Conservation (phyloP, 2,888 invertebrate species). For the Oxystoma pomonae region DNA sequence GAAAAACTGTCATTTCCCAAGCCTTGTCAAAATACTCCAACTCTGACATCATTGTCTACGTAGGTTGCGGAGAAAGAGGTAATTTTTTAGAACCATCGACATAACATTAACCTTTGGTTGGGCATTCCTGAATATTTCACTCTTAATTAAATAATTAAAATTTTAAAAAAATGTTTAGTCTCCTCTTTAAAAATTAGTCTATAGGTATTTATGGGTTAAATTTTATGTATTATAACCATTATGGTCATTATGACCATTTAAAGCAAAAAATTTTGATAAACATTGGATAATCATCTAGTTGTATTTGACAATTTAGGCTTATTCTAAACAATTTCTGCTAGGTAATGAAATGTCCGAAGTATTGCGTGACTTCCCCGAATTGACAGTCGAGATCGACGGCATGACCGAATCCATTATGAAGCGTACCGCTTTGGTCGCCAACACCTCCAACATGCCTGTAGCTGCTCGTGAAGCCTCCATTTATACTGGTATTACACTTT, state of each 20-base stretch:
- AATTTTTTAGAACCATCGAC: no score
- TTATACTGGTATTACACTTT: constrained; percentile 98
- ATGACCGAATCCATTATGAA: constrained; percentile 99
- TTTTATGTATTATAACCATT: no score
- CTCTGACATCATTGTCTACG: constrained; percentile 98
- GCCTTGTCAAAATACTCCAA: constrained; percentile 99
- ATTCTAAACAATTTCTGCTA: constrained; percentile 24
- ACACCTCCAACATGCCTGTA: constrained; percentile 99
- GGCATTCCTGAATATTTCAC: no score
- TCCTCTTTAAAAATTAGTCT: no score
- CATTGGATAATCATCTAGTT: background rate
- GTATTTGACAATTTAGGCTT: no score
- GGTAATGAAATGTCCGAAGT: constrained; percentile 99
- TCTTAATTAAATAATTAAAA: no score
- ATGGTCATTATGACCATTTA: no score
- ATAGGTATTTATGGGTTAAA: no score
- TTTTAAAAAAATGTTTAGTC: no score
- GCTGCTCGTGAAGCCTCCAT: constrained; percentile 99
- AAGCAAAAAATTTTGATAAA: background rate
- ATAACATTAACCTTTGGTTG: no score
- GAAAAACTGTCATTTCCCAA: constrained; percentile 99
- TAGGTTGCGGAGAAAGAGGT: constrained; percentile 98
- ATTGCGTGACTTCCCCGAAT: constrained; percentile 97
- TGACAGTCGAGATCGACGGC: constrained; percentile 96
- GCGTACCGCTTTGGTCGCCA: constrained; percentile 97